Evolutionary conservation across 2,113 vertebrate species (phyloP).

Genomic region (Calidris pugnax): DNA sequence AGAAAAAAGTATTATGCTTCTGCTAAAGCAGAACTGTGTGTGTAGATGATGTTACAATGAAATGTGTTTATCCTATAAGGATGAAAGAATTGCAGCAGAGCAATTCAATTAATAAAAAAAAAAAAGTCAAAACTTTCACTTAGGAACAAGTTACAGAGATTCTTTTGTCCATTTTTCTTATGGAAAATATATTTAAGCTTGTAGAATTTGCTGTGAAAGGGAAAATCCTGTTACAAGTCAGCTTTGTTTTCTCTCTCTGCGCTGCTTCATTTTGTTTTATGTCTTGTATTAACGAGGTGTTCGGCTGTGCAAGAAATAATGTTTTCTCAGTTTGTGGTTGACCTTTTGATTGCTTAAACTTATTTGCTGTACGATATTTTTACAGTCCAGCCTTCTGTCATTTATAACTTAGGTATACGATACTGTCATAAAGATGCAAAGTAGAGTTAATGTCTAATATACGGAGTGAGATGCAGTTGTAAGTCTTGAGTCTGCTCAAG

Average conservation of each 20-base stretch:
- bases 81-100: not conserved
- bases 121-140: not conserved
- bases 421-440: not conserved
- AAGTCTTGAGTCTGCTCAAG: not conserved
- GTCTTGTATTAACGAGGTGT: not conserved
- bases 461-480: not conserved
- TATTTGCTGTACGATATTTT: not conserved
- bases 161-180: not conserved
- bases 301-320: not conserved
- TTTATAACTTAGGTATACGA: not conserved
- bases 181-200: not conserved
- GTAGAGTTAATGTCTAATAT: not conserved
- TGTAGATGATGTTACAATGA: not conserved
- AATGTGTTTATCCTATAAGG: not conserved
- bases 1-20: not conserved
- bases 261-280: not conserved
- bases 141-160: not conserved
- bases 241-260: not conserved
- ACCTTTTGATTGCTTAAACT: not conserved
- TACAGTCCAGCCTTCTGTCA: not conserved
- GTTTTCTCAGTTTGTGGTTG: not conserved
- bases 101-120: not conserved
- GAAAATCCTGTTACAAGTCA: not conserved
- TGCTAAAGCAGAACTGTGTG: not conserved
- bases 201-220: not conserved